Conservation (phyloP, 2,888 invertebrate species). For the Tetragonula carbonaria region DNA sequence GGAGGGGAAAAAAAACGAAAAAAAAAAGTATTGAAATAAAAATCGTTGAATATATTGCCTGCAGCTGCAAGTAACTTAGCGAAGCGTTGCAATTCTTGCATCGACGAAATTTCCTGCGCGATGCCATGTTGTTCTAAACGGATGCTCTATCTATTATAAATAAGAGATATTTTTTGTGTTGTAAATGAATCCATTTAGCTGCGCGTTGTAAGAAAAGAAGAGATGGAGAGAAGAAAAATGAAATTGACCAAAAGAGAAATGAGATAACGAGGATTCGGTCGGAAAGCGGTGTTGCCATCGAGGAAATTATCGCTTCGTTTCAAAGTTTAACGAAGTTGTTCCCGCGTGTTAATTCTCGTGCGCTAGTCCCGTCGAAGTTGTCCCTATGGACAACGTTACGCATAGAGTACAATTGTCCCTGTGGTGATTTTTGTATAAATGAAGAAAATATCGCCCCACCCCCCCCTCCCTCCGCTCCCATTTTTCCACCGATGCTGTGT, state of each 20-base stretch:
- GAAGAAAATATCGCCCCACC: slow-evolving; percentile 4
- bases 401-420: slow-evolving; percentile 56
- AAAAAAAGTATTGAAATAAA: neutral
- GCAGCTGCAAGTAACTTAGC: slow-evolving; percentile 44
- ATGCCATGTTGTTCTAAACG: slow-evolving; percentile 19
- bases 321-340: slow-evolving; percentile 8
- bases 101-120: slow-evolving; percentile 38
- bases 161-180: slow-evolving; percentile 67
- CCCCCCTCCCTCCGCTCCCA: neutral
- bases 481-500: slow-evolving; percentile 51
- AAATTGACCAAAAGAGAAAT: neutral
- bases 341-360: slow-evolving; percentile 41
- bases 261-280: neutral
- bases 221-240: neutral
- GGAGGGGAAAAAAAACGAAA: neutral
- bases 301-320: slow-evolving; percentile 4
- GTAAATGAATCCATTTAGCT: slow-evolving; percentile 41
- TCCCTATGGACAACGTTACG: slow-evolving; percentile 30
- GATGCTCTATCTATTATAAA: slow-evolving; percentile 43
- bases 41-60: slow-evolving; percentile 37
- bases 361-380: slow-evolving; percentile 56
- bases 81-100: slow-evolving; percentile 41
- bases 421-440: slow-evolving; percentile 54
- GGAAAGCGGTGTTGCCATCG: neutral
- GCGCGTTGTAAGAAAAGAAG: slow-evolving; percentile 14